Evolutionary conservation across 2,113 vertebrate species (phyloP).

Genomic region (Myrmophylax atrothorax): DNA sequence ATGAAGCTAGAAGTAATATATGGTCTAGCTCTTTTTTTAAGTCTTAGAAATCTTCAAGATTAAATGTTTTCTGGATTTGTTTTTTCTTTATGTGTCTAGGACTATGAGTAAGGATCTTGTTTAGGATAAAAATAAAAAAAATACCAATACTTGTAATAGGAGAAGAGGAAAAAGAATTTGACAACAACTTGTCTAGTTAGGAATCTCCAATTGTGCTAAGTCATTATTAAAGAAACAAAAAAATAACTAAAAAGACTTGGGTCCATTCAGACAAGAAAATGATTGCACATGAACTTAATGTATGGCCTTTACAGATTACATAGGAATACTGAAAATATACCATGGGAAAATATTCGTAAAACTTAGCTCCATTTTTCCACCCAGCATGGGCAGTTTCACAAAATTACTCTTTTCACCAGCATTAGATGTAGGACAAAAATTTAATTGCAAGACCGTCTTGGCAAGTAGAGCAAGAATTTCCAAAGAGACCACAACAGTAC

Average conservation of each 20-base stretch:
- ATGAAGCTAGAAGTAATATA: background rate
- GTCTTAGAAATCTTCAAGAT: background rate
- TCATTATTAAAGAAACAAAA: background rate
- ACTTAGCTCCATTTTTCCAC: background rate
- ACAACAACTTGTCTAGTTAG: background rate
- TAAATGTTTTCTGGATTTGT: background rate
- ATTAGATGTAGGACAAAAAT: constrained; percentile 1
- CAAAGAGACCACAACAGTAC: background rate
- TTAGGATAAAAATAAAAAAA: background rate
- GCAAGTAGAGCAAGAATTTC: background rate
- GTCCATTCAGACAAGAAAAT: background rate
- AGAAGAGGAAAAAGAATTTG: background rate
- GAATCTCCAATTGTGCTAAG: background rate
- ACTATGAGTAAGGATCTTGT: background rate
- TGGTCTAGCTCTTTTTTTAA: background rate
- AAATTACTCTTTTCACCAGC: background rate
- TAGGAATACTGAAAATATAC: background rate
- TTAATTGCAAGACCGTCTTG: background rate
- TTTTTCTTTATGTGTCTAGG: background rate
- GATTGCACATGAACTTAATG: background rate
- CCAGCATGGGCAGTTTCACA: background rate
- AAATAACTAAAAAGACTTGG: background rate
- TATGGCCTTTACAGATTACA: background rate
- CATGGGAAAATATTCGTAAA: background rate
- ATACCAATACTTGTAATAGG: background rate